Base-by-base conservation (phyloP, 1,140 invertebrate species). In the Leptoteleia sp. region DNA sequence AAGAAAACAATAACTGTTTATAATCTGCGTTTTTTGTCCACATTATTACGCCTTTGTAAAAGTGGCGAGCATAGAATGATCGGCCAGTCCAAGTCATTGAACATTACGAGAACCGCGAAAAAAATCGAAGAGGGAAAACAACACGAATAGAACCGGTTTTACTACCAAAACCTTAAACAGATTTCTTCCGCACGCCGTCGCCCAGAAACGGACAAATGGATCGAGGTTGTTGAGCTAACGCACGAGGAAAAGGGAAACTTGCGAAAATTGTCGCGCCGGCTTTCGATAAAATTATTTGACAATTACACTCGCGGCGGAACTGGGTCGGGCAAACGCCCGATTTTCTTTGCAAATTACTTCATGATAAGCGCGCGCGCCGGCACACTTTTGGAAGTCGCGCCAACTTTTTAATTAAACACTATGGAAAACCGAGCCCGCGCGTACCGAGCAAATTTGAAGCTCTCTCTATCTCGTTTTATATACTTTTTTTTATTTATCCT, bases 191-290 rank as follows among this genome's bases (percentile, higher is more conserved):
- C 81, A 82, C 80, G 80, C 65, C 71, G 84, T 81, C 76, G 77
- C 79, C 82, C 82, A n/a, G 80, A 87, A 86, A 85, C 72, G 84
- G 85, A 88, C 84, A 87, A 87, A 88, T 88, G 81, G 85, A 83
- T 76, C 85, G 84, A 86, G 83, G 81, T 82, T 83, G 82, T 84
- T 82, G 61, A 78, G 84, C 76, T 61, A n/a, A 79, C 79, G 71
- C 68, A 65, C 31, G 76, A 80, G 75, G 80, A 82, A 82, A 86
- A 83, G 62, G 78, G 84, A 81, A 81, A 81, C 40, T 80, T 57
- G 77, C 50, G 70, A 84, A 84, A 84, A 85, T 84, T 67, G 37
- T 37, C 29, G n/a, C n/a, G n/a, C 31, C 35, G 42, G 62, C 72
- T 68, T 76, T 76, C 72, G 19, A 54, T 67, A 1, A 16, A 67